Conservation (phyloP, 2,113 vertebrate genomes). For the Dermatemys mawii region DNA sequence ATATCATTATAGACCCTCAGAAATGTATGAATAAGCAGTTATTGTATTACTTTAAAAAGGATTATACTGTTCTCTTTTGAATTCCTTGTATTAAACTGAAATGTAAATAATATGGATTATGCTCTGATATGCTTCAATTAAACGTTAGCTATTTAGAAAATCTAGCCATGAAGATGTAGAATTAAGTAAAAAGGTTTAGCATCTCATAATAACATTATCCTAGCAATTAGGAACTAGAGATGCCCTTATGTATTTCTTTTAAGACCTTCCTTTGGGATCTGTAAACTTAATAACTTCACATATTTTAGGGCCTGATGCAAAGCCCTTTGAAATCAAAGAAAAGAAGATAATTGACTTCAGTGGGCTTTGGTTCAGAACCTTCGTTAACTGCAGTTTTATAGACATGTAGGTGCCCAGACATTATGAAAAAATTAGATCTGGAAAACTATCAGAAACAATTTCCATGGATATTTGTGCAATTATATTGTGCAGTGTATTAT, state of each 20-base stretch:
- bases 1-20: conserved; percentile 44
- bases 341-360: not conserved
- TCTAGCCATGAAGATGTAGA: not conserved
- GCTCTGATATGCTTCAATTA: conserved; percentile 23
- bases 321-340: not conserved
- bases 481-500: no score
- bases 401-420: not conserved
- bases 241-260: not conserved
- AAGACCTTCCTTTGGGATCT: not conserved
- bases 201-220: conserved; percentile 7
- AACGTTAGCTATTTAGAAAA: conserved; percentile 20
- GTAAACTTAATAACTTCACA: not conserved
- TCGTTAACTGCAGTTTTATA: not conserved
- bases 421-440: not conserved
- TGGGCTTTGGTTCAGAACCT: not conserved
- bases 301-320: not conserved
- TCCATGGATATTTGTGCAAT: not conserved
- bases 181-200: conserved; percentile 4
- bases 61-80: conserved; percentile 25
- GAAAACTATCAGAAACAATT: not conserved
- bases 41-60: conserved; percentile 24
- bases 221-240: conserved; percentile 18
- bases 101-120: conserved; percentile 37
- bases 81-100: not conserved
- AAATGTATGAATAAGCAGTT: conserved; percentile 43